Conservation (phyloP, 2,113 vertebrate species). For the Gnathonemus longibarbis region DNA sequence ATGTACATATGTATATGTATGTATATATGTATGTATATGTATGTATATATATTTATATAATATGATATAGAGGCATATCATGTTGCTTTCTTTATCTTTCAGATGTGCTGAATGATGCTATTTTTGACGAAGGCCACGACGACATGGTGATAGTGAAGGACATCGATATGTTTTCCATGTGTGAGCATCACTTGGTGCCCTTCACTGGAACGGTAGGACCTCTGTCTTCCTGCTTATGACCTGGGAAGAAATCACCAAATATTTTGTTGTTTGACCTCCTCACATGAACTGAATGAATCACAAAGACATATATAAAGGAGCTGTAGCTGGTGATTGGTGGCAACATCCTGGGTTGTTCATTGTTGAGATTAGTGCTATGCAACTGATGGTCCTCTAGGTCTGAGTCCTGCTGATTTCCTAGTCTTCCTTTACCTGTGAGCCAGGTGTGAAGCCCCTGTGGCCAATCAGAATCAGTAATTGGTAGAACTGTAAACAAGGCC, state of each 20-base stretch:
- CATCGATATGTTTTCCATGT: constrained; percentile 9
- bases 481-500: too few species aligned
- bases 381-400: too few species aligned
- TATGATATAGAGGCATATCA: neutral
- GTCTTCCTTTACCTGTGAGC: too few species aligned
- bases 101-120: constrained; percentile 13
- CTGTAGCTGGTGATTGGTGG: neutral
- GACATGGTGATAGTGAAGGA: constrained; percentile 11
- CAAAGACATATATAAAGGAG: neutral
- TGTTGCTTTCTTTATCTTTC: neutral
- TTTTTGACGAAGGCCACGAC: neutral
- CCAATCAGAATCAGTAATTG: too few species aligned
- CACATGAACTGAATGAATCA: neutral
- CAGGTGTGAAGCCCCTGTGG: too few species aligned
- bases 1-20: too few species aligned
- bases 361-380: too few species aligned
- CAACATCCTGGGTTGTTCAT: neutral
- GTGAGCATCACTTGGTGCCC: constrained; percentile 13
- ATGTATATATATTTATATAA: neutral
- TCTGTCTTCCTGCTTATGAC: neutral
- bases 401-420: too few species aligned
- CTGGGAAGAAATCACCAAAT: neutral
- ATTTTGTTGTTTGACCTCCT: neutral
- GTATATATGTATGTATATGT: too few species aligned
- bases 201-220: neutral